These are phyloP conservation scores for Poecilia gillii DNA, from an alignment of 2,797 vertebrate genomes.

Conservation along the genomic window DNA sequence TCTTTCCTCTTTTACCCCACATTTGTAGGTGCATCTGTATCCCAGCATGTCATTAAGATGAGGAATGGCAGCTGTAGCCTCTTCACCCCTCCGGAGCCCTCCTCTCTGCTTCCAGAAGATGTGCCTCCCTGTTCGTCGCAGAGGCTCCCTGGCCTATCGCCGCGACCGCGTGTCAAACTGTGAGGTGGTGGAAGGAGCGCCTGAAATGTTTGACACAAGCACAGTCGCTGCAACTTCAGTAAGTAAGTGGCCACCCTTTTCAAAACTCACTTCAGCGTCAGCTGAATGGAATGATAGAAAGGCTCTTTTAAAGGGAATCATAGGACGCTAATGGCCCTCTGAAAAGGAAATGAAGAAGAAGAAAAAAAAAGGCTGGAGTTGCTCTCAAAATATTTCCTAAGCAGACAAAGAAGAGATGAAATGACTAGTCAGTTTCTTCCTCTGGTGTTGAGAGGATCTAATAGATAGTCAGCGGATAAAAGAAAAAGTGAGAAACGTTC, in stretches of 20 bases:
- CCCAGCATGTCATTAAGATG: conserved; percentile 73
- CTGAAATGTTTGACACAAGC: conserved; percentile 68
- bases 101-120: conserved; percentile 68
- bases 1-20: conserved; percentile 59
- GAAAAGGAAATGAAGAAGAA: conserved; percentile 19
- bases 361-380: conserved; percentile 14
- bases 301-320: conserved; percentile 50
- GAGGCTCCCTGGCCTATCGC: conserved; percentile 65
- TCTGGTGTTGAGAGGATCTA: conserved; percentile 50
- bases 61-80: conserved; percentile 83
- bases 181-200: conserved; percentile 62
- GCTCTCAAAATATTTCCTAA: conserved; percentile 47
- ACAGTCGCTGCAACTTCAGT: conserved; percentile 54
- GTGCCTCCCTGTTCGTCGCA: conserved; percentile 64
- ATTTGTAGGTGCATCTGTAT: conserved; percentile 55
- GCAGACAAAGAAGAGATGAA: conserved; percentile 43
- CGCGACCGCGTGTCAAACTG: conserved; percentile 66
- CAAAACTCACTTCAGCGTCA: conserved; percentile 24
- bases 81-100: conserved; percentile 69
- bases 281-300: conserved; percentile 46
- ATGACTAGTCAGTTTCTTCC: conserved; percentile 60
- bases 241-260: conserved; percentile 54
- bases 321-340: conserved; percentile 36
- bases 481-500: conserved; percentile 25
- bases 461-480: conserved; percentile 13